These are phyloP conservation scores for Odocoileus hemionus DNA, from an alignment of 2,113 vertebrate species.

Conservation along the genomic window DNA sequence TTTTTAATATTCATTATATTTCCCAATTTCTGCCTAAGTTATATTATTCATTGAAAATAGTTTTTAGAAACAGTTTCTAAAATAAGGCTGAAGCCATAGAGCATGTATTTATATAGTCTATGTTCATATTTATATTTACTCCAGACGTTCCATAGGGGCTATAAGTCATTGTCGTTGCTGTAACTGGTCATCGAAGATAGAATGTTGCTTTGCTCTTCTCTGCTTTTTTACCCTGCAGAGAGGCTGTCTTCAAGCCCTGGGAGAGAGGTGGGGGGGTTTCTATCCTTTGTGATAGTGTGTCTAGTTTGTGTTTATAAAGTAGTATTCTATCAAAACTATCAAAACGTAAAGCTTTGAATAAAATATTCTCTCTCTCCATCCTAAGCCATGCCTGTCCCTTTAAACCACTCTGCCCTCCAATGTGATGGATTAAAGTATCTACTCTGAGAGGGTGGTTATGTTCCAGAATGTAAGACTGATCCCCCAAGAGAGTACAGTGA, in stretches of 20 bases:
- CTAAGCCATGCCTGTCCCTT: not conserved
- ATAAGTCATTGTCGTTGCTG: not conserved
- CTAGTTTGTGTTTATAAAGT: not conserved
- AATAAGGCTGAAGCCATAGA: not conserved
- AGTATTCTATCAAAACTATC: not conserved
- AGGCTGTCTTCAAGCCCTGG: not conserved
- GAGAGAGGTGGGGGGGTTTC: not conserved
- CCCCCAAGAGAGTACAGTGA: conserved; percentile 33
- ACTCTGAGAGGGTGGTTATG: conserved; percentile 31
- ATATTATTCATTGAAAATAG: not conserved
- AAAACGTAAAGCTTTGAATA: not conserved
- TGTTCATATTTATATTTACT: not conserved
- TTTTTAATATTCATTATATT: not conserved
- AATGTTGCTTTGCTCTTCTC: not conserved
- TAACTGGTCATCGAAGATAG: not conserved
- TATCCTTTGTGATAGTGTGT: not conserved
- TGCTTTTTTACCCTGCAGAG: not conserved
- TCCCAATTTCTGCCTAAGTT: not conserved
- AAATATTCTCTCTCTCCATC: not conserved
- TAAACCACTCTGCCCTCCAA: conserved; percentile 48
- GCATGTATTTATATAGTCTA: not conserved
- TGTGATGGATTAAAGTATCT: conserved; percentile 62
- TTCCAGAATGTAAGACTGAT: conserved; percentile 48
- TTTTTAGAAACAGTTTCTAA: not conserved
- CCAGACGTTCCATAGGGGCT: not conserved